A percentile compares a stretch with the other conserved stretches of the same genome.
These are phyloP conservation scores for Liodrosophila aerea DNA, from an alignment of 2,888 invertebrate genomes.

Conservation along the genomic window DNA sequence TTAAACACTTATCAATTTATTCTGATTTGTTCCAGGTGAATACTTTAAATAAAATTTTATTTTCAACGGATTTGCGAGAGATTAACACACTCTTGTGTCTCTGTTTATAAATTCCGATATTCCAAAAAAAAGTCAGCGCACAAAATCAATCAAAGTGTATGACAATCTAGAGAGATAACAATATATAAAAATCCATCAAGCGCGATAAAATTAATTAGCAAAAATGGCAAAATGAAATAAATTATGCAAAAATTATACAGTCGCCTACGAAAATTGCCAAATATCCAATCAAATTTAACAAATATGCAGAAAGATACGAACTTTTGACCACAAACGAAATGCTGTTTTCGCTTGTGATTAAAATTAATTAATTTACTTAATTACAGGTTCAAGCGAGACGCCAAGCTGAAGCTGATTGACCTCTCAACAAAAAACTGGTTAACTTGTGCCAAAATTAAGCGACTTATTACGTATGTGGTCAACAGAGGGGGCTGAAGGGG, in stretches of 20 bases:
- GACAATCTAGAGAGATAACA: constrained; percentile 42
- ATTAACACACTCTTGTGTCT: constrained; percentile 7
- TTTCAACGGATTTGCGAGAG: constrained; percentile 22
- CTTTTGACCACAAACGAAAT: constrained; percentile 15
- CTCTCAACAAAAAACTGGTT: constrained; percentile 58
- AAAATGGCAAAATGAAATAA: constrained; percentile 41
- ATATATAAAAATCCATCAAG: constrained; percentile 59
- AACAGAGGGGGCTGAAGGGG: not conserved
- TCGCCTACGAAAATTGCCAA: constrained; percentile 40
- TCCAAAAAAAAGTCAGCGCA: constrained; percentile 2
- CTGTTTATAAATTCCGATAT: constrained; percentile 16
- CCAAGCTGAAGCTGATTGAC: constrained; percentile 21
- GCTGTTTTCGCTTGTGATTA: constrained; percentile 20
- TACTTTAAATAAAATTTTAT: not conserved
- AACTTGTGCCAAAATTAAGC: constrained; percentile 61
- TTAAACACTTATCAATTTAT: too few relatives aligned
- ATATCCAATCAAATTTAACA: constrained; percentile 17
- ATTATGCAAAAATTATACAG: constrained; percentile 67
- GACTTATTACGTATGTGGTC: constrained; percentile 1
- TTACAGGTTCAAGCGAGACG: constrained; percentile 47
- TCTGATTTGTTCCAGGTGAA: too few relatives aligned
- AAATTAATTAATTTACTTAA: constrained; percentile 72
- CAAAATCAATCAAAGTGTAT: constrained; percentile 57
- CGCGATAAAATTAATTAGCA: constrained; percentile 44
- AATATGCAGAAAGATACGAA: constrained; percentile 30